These are phyloP conservation scores for Canis aureus DNA, from an alignment of 2,113 vertebrate species.

Conservation along the genomic window DNA sequence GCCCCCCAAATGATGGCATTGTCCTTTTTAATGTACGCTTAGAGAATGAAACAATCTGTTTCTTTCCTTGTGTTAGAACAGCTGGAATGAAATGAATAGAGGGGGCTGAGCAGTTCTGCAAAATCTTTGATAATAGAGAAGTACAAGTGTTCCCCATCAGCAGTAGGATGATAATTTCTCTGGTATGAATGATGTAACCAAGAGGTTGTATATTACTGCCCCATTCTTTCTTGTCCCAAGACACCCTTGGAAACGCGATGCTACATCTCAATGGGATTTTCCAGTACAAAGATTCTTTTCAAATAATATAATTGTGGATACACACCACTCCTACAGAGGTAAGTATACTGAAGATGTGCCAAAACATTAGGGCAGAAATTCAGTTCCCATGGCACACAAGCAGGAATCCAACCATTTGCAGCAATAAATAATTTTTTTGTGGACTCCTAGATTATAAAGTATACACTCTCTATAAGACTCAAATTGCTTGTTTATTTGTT, in stretches of 20 bases:
- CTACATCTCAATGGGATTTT: conserved; percentile 82
- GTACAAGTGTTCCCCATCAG: conserved; percentile 77
- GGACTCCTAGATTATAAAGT: conserved; percentile 54
- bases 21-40: conserved; percentile 71
- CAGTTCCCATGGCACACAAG: conserved; percentile 67
- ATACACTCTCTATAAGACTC: not conserved
- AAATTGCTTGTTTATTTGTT: conserved; percentile 67
- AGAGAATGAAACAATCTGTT: conserved; percentile 74
- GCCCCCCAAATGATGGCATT: conserved; percentile 73
- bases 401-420: conserved; percentile 65
- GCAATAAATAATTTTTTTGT: conserved; percentile 66
- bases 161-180: conserved; percentile 80
- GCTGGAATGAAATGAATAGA: conserved; percentile 82
- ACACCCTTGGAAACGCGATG: conserved; percentile 79
- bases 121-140: conserved; percentile 82
- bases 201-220: conserved; percentile 73
- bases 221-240: conserved; percentile 80
- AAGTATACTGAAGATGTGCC: conserved; percentile 79
- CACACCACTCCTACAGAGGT: conserved; percentile 79
- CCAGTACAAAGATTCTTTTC: conserved; percentile 82
- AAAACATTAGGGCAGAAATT: conserved; percentile 75
- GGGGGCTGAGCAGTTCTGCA: conserved; percentile 64
- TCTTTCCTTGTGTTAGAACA: conserved; percentile 77
- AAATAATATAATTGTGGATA: conserved; percentile 80
- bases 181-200: conserved; percentile 81